A percentile compares a stretch with the other conserved stretches of the same genome.
These are phyloP conservation scores for Protobothrops mucrosquamatus DNA, from an alignment of 2,113 vertebrate species.

Conservation along the genomic window DNA sequence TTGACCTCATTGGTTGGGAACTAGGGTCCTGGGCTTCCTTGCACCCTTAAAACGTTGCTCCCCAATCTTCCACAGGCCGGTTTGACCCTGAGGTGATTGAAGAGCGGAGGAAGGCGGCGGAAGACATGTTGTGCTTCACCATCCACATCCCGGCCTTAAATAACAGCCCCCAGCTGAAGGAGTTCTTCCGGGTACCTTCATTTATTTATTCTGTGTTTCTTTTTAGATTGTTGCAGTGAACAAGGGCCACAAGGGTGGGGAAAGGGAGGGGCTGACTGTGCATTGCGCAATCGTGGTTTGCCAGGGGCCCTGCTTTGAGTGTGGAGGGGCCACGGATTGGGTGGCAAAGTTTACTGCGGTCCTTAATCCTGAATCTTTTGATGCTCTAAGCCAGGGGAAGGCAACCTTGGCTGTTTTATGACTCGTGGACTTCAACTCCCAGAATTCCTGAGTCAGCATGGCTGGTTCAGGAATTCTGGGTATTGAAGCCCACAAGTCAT, in stretches of 20 bases:
- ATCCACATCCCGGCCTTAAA: conserved; percentile 83
- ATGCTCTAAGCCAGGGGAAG: too few relatives aligned
- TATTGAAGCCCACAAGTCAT: too few relatives aligned
- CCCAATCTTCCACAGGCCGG: conserved; percentile 67
- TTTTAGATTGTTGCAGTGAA: rapidly evolving
- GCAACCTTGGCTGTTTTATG: too few relatives aligned
- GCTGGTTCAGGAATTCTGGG: too few relatives aligned
- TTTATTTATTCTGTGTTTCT: not conserved
- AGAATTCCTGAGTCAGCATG: too few relatives aligned
- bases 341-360: not conserved
- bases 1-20: too few relatives aligned
- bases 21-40: too few relatives aligned
- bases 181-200: conserved; percentile 80
- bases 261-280: not conserved
- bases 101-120: conserved; percentile 82
- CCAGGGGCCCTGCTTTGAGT: not conserved
- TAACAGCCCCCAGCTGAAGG: conserved; percentile 90
- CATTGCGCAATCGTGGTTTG: not conserved
- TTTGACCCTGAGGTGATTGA: conserved; percentile 87
- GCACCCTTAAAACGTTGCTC: not conserved
- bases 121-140: conserved; percentile 79
- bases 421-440: too few relatives aligned
- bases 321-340: not conserved
- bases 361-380: too few relatives aligned
- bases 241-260: not conserved